Conservation (phyloP, 2,888 invertebrate genomes). For the Tachystola acroxantha region DNA sequence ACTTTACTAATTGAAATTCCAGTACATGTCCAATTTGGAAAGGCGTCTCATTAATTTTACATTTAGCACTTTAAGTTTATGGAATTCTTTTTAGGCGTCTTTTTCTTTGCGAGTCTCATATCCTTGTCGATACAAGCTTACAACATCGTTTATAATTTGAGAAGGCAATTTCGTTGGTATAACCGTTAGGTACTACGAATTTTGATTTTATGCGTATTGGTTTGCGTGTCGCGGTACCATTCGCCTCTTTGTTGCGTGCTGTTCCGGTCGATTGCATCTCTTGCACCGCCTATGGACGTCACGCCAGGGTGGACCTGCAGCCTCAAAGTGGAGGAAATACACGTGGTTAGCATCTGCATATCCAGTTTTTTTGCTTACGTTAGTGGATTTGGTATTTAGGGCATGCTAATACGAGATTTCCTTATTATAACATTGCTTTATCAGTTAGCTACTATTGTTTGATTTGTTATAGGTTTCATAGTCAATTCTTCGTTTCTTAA, state of each 20-base stretch:
- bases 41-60: too few relatives aligned
- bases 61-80: too few relatives aligned
- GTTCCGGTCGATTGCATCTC: slow-evolving; percentile 46
- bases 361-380: slow-evolving; percentile 36
- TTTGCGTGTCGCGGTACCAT: slow-evolving; percentile 28
- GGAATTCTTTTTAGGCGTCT: too few relatives aligned
- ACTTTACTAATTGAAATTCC: too few relatives aligned
- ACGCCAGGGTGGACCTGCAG: slow-evolving; percentile 33
- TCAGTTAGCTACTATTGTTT: too few relatives aligned
- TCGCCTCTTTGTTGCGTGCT: slow-evolving; percentile 20
- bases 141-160: slow-evolving; percentile 1
- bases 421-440: background rate
- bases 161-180: slow-evolving; percentile 13
- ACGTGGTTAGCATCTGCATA: slow-evolving; percentile 34
- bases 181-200: slow-evolving; percentile 35
- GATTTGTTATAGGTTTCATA: too few relatives aligned
- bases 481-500: too few relatives aligned
- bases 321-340: slow-evolving; percentile 23
- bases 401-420: slow-evolving; percentile 19
- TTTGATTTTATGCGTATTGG: slow-evolving; percentile 43
- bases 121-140: too few relatives aligned
- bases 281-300: slow-evolving; percentile 27
- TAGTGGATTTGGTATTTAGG: slow-evolving; percentile 41
- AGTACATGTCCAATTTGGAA: too few relatives aligned
- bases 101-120: too few relatives aligned